A percentile compares a stretch with the other conserved stretches of the same genome.
phyloP scores from a whole-genome alignment of 2,888 invertebrate genomes.

The Sussaba pulchella region DNA sequence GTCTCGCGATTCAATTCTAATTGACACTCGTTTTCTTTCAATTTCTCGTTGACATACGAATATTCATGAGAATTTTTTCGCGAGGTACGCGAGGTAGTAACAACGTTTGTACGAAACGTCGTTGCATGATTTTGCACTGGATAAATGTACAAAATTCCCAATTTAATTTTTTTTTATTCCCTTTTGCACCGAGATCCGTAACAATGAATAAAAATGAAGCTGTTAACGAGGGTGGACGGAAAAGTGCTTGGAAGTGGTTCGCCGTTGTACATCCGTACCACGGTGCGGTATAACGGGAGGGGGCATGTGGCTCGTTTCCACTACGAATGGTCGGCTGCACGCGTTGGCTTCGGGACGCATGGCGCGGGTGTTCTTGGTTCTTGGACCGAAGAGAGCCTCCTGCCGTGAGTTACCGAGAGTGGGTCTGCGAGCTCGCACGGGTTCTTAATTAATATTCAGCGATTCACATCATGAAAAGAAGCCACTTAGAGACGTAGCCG shows the following conservation, averaged over 20 bases:
- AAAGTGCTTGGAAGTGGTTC: conserved; percentile 27
- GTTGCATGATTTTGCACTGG: conserved; percentile 29
- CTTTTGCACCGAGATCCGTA: conserved; percentile 32
- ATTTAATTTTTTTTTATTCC: conserved; percentile 55
- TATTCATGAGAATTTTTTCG: conserved; percentile 49
- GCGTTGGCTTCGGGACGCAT: conserved; percentile 42
- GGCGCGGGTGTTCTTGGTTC: conserved; percentile 46
- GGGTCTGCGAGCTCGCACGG: conserved; percentile 61
- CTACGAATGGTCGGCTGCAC: conserved; percentile 49
- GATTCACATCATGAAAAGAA: conserved; percentile 77
- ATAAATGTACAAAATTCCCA: conserved; percentile 54
- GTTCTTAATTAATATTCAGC: conserved; percentile 79
- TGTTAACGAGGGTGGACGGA: conserved; percentile 74
- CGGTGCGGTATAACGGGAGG: conserved; percentile 18
- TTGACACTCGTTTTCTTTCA: conserved; percentile 12
- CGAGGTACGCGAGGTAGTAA: neutral
- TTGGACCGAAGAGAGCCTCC: conserved; percentile 56
- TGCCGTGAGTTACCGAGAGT: conserved; percentile 51
- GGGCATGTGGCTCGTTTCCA: neutral
- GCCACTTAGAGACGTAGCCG: conserved; percentile 71
- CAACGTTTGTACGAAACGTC: conserved; percentile 48
- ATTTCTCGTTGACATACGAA: conserved; percentile 26
- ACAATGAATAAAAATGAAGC: conserved; percentile 81
- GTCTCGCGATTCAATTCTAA: conserved; percentile 25
- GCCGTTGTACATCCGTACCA: conserved; percentile 45